phyloP scores from a whole-genome alignment of 2,113 vertebrate genomes.

The Anhinga rufa region DNA sequence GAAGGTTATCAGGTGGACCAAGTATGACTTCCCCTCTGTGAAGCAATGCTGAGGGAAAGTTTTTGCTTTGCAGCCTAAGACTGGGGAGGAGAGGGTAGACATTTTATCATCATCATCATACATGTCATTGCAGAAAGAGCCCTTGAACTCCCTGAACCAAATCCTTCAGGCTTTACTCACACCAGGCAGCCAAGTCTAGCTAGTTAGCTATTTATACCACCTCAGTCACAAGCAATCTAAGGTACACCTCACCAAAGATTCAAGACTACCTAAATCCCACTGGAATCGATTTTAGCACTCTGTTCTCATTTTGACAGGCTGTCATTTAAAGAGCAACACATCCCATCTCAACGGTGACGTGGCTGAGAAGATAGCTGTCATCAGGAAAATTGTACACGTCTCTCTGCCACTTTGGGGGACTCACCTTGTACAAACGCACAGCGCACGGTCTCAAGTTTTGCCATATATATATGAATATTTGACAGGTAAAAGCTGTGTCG shows the following conservation, averaged over 20 bases:
- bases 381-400: not conserved
- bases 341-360: accelerated
- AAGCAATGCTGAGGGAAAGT: not conserved
- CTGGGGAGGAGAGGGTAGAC: not conserved
- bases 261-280: not conserved
- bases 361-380: not conserved
- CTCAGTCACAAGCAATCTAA: not conserved
- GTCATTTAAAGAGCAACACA: not conserved
- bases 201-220: not conserved
- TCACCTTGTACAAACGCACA: not conserved
- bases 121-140: not conserved
- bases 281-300: not conserved
- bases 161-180: not conserved
- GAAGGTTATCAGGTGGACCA: not conserved
- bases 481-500: not conserved
- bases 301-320: not conserved
- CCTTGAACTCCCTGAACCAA: not conserved
- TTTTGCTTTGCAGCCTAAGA: not conserved
- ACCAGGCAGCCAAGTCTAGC: not conserved
- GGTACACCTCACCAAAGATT: not conserved
- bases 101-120: not conserved
- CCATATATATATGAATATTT: not conserved
- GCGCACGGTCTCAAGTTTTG: not conserved
- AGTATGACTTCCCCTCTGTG: not conserved
- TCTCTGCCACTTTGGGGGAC: too few relatives aligned